Evolutionary conservation across 2,888 invertebrate genomes (phyloP).

Genomic region (Lochmaea capreae): DNA sequence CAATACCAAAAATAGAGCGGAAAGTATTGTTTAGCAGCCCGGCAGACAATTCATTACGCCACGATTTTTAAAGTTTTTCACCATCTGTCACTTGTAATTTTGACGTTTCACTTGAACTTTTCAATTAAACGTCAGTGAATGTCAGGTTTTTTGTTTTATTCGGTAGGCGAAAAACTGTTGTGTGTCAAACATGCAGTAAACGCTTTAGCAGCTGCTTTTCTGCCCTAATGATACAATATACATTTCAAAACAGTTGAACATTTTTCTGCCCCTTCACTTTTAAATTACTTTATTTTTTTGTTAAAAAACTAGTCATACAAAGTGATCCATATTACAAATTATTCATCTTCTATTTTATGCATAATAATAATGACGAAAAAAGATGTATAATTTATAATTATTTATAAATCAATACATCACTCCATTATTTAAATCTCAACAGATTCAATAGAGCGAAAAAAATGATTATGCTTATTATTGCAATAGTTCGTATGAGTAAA

Average conservation of each 20-base stretch:
- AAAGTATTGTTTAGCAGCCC: too few relatives aligned
- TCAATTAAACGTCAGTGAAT: too few relatives aligned
- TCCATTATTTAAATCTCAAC: background rate
- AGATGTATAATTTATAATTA: background rate
- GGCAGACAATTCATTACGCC: too few relatives aligned
- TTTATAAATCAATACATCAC: background rate
- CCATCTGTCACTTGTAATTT: too few relatives aligned
- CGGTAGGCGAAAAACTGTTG: too few relatives aligned
- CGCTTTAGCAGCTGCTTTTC: too few relatives aligned
- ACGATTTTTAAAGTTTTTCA: too few relatives aligned
- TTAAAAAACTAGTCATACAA: slow-evolving; percentile 1
- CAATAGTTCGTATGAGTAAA: background rate
- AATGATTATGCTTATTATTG: background rate
- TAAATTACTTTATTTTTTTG: background rate
- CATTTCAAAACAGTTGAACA: background rate
- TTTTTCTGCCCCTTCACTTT: background rate
- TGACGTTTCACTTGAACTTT: too few relatives aligned
- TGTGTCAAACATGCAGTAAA: too few relatives aligned
- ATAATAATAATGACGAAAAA: background rate
- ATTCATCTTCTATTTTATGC: background rate
- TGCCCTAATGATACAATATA: too few relatives aligned
- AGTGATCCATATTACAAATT: background rate
- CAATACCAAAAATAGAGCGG: too few relatives aligned
- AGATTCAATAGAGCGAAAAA: background rate
- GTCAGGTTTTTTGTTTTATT: too few relatives aligned